phyloP scores from a whole-genome alignment of 2,888 invertebrate genomes.

The Callyntrura sp. region DNA sequence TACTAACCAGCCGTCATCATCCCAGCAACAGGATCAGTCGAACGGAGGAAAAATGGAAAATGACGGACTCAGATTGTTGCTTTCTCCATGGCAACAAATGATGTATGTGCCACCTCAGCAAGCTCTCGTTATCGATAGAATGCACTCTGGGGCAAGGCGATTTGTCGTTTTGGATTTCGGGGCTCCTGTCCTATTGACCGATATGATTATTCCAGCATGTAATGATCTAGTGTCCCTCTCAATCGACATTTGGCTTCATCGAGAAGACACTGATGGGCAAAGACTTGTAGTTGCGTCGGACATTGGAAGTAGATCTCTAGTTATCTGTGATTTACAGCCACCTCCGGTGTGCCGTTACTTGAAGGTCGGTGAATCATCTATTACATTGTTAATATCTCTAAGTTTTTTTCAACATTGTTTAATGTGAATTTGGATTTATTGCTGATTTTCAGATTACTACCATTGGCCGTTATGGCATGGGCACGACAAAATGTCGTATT shows the following conservation, averaged over 20 bases:
- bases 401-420: neutral
- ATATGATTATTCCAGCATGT: constrained; percentile 93
- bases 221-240: constrained; percentile 89
- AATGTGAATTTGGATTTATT: constrained; percentile 65
- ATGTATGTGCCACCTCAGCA: constrained; percentile 92
- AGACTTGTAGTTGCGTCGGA: constrained; percentile 94
- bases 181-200: constrained; percentile 93
- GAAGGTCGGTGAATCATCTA: constrained; percentile 88
- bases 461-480: constrained; percentile 96
- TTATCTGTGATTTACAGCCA: constrained; percentile 95
- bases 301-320: constrained; percentile 93
- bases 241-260: constrained; percentile 95
- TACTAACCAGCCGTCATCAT: neutral
- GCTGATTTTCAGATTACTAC: constrained; percentile 90
- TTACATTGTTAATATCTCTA: neutral
- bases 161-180: constrained; percentile 97
- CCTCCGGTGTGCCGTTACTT: constrained; percentile 95
- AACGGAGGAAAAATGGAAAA: constrained; percentile 67
- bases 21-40: constrained; percentile 6
- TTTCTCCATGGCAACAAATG: constrained; percentile 91
- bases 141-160: constrained; percentile 97
- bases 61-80: constrained; percentile 78
- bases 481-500: constrained; percentile 95
- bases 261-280: constrained; percentile 93
- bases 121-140: constrained; percentile 93